phyloP scores from a whole-genome alignment of 1,140 invertebrate genomes.

The Fopius arisanus region DNA sequence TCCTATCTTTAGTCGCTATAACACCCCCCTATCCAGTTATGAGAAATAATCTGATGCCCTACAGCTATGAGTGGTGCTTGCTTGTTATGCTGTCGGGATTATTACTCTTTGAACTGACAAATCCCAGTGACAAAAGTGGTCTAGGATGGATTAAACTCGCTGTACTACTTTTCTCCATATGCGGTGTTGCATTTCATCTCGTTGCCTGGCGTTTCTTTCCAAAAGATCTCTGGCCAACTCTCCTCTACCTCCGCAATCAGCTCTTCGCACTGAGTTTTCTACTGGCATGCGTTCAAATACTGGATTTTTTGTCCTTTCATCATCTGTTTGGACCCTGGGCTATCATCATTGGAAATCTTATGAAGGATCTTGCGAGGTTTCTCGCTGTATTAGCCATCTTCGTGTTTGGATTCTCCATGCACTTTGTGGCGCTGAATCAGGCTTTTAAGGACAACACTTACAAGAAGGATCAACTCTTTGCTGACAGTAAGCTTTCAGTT shows the following conservation, averaged over 20 bases:
- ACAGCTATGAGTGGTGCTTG: constrained; percentile 96
- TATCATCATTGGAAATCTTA: constrained; percentile 88
- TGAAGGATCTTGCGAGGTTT: constrained; percentile 93
- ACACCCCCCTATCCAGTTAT: constrained; percentile 87
- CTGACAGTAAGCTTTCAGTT: constrained; percentile 72
- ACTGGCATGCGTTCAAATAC: constrained; percentile 94
- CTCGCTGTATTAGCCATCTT: constrained; percentile 97
- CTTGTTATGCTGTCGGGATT: constrained; percentile 95
- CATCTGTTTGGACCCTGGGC: constrained; percentile 99
- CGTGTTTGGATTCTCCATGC: constrained; percentile 98
- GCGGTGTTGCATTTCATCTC: constrained; percentile 90
- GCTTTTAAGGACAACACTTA: constrained; percentile 77
- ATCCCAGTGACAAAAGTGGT: constrained; percentile 94
- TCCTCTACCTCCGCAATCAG: constrained; percentile 95
- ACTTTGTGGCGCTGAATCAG: constrained; percentile 95
- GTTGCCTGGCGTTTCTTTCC: constrained; percentile 76
- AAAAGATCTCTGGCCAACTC: constrained; percentile 77
- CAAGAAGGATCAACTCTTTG: constrained; percentile 63
- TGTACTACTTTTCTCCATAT: constrained; percentile 90
- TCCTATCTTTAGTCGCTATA: constrained; percentile 90
- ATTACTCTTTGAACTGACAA: constrained; percentile 94
- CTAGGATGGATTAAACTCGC: constrained; percentile 92
- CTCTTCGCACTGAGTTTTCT: constrained; percentile 94
- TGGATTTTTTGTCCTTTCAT: constrained; percentile 97
- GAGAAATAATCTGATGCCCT: constrained; percentile 75